These are phyloP conservation scores for Cyanocitta stelleri DNA, from an alignment of 2,113 vertebrate species.

Conservation along the genomic window DNA sequence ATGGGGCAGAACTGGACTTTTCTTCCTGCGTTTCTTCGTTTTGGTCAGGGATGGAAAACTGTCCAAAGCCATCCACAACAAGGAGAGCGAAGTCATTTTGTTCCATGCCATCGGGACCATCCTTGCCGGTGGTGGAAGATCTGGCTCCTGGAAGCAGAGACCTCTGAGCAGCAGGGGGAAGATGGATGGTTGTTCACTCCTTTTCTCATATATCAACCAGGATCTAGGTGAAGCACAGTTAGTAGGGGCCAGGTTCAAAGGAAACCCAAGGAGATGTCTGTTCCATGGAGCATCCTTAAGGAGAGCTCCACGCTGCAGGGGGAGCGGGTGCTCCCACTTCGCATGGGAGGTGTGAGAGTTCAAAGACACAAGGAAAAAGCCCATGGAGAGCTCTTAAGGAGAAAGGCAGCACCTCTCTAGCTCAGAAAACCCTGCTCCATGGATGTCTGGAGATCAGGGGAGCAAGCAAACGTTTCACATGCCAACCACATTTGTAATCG, in stretches of 20 bases:
- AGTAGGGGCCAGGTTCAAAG: not conserved
- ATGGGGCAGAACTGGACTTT: not conserved
- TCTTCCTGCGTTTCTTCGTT: not conserved
- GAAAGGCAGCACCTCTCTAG: not conserved
- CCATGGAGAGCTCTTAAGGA: slow-evolving; percentile 5
- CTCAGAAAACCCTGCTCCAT: not conserved
- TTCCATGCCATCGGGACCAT: accelerated
- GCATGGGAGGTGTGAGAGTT: not conserved
- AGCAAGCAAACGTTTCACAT: not conserved
- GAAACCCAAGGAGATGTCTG: not conserved
- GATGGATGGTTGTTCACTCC: not conserved
- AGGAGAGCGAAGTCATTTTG: accelerated
- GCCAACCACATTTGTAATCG: not conserved
- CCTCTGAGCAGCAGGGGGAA: not conserved
- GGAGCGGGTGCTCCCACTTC: not conserved
- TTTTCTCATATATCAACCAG: not conserved
- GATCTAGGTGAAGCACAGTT: not conserved
- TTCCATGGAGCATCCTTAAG: not conserved
- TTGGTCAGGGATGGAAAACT: not conserved
- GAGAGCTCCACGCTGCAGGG: not conserved
- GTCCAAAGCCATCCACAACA: not conserved
- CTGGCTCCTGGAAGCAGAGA: not conserved
- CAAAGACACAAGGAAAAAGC: not conserved
- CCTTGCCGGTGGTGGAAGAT: not conserved
- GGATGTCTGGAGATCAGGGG: not conserved